phyloP scores from a whole-genome alignment of 2,113 vertebrate species.

The Sterrhoptilus dennistouni region DNA sequence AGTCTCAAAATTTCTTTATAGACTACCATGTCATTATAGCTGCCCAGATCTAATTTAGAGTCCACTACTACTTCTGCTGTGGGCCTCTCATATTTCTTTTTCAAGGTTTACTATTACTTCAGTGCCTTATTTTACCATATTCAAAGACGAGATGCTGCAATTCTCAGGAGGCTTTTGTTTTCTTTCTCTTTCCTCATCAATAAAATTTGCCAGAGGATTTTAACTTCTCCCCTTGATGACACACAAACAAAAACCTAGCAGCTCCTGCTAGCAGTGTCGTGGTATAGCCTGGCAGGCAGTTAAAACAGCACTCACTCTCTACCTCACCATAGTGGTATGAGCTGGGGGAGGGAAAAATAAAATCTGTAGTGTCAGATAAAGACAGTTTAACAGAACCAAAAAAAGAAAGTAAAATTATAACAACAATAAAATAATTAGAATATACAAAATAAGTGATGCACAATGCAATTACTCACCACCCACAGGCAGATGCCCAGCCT shows the following conservation, averaged over 20 bases:
- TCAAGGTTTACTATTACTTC: background rate
- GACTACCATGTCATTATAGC: background rate
- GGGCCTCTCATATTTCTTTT: background rate
- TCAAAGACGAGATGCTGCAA: background rate
- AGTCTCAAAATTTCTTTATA: background rate
- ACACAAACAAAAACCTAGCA: background rate
- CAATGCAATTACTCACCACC: background rate
- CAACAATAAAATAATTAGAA: background rate
- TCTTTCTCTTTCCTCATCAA: background rate
- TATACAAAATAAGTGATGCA: background rate
- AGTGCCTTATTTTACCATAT: background rate
- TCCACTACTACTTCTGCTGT: background rate
- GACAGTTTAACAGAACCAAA: background rate
- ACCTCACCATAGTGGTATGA: background rate
- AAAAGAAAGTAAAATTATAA: background rate
- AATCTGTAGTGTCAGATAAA: background rate
- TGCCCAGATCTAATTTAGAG: background rate
- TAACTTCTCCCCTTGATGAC: background rate
- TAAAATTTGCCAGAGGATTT: background rate
- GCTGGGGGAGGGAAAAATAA: fast-evolving
- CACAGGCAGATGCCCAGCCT: background rate
- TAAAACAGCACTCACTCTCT: background rate
- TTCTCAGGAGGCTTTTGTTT: background rate
- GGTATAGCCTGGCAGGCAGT: background rate
- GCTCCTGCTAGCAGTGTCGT: background rate